Percentiles rank a stretch among this genome's conserved stretches.
phyloP scores from a whole-genome alignment of 2,797 vertebrate species.

The Anguilla pacifica region DNA sequence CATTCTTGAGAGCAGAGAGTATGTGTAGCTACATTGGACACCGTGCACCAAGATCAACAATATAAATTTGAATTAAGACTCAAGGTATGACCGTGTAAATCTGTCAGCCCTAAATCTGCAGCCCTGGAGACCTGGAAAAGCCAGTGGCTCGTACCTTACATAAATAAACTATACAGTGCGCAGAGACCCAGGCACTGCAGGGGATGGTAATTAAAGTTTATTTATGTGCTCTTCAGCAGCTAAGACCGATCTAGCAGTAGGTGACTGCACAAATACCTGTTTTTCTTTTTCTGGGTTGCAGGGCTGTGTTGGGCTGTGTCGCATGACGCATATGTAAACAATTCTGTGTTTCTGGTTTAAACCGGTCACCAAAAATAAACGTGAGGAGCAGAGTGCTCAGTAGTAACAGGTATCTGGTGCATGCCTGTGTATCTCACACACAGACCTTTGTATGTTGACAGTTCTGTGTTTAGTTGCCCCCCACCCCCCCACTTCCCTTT shows the following conservation, averaged over 20 bases:
- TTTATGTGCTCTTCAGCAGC: not conserved
- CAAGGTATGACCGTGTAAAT: not conserved
- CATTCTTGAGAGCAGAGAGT: not conserved
- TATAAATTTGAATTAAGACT: not conserved
- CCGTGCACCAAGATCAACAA: not conserved
- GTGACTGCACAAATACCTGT: not conserved
- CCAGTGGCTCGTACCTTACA: not conserved
- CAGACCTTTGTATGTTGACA: not conserved
- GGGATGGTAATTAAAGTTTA: not conserved
- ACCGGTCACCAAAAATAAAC: not conserved
- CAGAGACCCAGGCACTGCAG: not conserved
- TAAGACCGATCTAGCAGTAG: not conserved
- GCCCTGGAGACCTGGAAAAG: not conserved
- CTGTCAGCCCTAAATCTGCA: not conserved
- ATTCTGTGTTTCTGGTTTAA: slow-evolving; percentile 16
- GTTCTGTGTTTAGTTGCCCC: not conserved
- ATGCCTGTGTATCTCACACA: not conserved
- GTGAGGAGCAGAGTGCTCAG: not conserved
- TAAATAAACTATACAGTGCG: not conserved
- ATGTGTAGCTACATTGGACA: not conserved
- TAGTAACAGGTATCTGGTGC: not conserved
- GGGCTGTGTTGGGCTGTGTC: not conserved
- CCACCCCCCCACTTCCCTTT: not conserved
- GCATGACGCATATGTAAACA: not conserved
- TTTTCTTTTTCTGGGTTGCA: not conserved